phyloP scores from a whole-genome alignment of 2,888 invertebrate species.

The Dryocosmus kuriphilus region DNA sequence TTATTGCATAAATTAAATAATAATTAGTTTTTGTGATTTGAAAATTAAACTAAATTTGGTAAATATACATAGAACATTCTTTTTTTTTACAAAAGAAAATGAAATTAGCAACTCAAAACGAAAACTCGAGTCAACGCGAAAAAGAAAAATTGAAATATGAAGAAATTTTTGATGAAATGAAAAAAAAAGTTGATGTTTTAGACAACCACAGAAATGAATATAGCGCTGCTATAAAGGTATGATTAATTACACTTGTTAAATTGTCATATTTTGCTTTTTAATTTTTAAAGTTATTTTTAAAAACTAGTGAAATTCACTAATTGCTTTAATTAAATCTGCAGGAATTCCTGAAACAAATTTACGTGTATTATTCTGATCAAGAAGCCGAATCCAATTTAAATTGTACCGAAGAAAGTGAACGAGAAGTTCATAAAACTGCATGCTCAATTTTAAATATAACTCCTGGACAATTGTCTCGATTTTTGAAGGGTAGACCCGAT shows the following conservation, averaged over 20 bases:
- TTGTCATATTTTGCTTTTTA: too few species aligned
- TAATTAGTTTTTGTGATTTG: not conserved
- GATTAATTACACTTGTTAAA: not conserved
- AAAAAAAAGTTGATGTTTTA: constrained; percentile 32
- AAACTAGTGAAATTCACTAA: not conserved
- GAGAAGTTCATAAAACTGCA: constrained; percentile 63
- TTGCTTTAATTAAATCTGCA: constrained; percentile 12
- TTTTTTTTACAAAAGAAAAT: not conserved
- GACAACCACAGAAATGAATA: constrained; percentile 51
- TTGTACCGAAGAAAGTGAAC: constrained; percentile 59
- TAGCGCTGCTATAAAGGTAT: constrained; percentile 53
- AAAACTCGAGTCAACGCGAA: not conserved
- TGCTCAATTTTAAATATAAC: constrained; percentile 66
- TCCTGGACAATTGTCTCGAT: constrained; percentile 60
- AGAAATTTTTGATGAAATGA: constrained; percentile 5
- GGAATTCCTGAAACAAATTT: constrained; percentile 54
- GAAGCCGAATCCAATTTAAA: constrained; percentile 46
- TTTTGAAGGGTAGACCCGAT: constrained; percentile 56
- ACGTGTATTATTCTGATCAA: constrained; percentile 47
- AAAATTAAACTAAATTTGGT: not conserved
- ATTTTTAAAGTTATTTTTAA: too few species aligned
- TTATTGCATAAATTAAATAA: too few species aligned
- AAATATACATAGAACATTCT: not conserved
- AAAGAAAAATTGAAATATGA: constrained; percentile 5
- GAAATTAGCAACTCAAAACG: not conserved